A percentile compares a stretch with the other conserved stretches of the same genome.
phyloP scores from a whole-genome alignment of 2,888 invertebrate genomes.

The Noctua janthina region DNA sequence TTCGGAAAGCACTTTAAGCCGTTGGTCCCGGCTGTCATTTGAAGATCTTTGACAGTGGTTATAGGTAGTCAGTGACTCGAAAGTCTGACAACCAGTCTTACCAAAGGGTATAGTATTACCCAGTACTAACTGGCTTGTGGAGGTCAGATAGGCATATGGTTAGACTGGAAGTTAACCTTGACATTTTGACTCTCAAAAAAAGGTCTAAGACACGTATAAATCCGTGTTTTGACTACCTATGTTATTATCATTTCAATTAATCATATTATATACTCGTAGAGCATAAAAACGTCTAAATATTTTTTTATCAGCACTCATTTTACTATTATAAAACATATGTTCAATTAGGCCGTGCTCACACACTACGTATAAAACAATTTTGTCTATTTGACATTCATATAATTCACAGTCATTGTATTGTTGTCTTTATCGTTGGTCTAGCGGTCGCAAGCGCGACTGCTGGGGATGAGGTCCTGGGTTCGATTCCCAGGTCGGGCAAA shows the following conservation, averaged over 20 bases:
- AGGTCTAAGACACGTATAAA: no score
- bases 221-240: neutral
- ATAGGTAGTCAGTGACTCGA: neutral
- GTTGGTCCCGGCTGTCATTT: neutral
- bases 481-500: no score
- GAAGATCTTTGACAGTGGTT: neutral
- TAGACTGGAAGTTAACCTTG: neutral
- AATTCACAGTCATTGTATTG: no score
- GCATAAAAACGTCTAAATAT: constrained; percentile 15
- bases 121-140: neutral
- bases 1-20: neutral
- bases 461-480: no score
- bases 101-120: no score
- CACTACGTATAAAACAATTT: neutral
- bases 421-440: no score
- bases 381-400: no score
- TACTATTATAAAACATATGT: constrained; percentile 26
- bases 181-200: no score
- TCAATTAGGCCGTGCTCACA: neutral
- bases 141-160: neutral
- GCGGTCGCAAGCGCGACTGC: no score
- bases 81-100: neutral
- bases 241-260: neutral
- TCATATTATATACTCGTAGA: neutral
- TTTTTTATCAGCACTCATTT: constrained; percentile 17